Conservation (phyloP, 2,888 invertebrate genomes). For the Microctonus hyperodae region DNA sequence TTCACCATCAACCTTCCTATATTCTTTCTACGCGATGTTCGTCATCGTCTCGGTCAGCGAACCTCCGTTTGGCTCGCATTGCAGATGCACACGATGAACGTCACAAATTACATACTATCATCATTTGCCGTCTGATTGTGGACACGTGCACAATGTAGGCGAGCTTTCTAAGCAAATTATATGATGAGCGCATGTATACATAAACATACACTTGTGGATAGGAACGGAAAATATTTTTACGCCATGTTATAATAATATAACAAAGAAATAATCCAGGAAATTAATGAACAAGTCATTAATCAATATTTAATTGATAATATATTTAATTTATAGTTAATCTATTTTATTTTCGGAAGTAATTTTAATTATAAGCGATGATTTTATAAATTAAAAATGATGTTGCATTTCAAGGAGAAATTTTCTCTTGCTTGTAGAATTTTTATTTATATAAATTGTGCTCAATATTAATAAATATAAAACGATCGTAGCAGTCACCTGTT, state of each 20-base stretch:
- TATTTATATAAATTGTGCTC: not conserved
- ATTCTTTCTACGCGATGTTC: slow-evolving; percentile 25
- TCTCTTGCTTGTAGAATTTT: too few relatives aligned
- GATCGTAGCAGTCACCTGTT: not conserved
- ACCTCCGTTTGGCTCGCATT: slow-evolving; percentile 30
- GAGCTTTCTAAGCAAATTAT: not conserved
- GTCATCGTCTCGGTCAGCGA: slow-evolving; percentile 38
- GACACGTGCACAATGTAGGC: not conserved
- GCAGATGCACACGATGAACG: slow-evolving; percentile 27
- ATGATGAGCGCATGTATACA: not conserved
- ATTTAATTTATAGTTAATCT: not conserved
- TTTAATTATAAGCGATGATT: not conserved
- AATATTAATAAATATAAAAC: not conserved
- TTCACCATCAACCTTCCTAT: slow-evolving; percentile 29
- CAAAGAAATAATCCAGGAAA: not conserved
- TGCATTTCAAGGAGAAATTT: not conserved
- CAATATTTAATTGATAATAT: not conserved
- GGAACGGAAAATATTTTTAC: not conserved
- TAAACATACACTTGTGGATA: not conserved
- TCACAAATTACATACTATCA: slow-evolving; percentile 25
- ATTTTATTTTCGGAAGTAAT: not conserved
- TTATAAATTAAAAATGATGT: not conserved
- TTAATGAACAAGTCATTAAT: not conserved
- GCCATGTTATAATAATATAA: not conserved
- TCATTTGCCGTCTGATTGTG: slow-evolving; percentile 5